A percentile compares a stretch with the other conserved stretches of the same genome.
These are phyloP conservation scores for Bombus polaris DNA, from an alignment of 1,140 invertebrate genomes.

Conservation along the genomic window DNA sequence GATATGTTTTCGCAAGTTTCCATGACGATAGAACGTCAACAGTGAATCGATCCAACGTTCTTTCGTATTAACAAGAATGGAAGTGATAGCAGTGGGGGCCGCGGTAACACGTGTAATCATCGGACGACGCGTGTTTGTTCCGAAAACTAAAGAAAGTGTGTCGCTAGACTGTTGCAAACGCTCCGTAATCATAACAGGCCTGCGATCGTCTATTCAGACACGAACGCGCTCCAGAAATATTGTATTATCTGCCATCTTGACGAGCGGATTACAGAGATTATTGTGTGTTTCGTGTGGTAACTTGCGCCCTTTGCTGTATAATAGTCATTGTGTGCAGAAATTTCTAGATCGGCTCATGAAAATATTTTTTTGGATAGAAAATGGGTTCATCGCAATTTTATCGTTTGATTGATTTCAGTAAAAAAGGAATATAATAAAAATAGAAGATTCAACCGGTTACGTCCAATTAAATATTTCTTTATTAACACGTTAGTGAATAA, in stretches of 20 bases:
- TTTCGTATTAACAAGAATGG: constrained; percentile 38
- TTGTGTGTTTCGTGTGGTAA: background rate
- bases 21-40: constrained; percentile 57
- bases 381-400: background rate
- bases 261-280: background rate
- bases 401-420: background rate
- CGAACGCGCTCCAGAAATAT: background rate
- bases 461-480: no score
- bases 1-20: constrained; percentile 62
- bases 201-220: background rate
- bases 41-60: constrained; percentile 55
- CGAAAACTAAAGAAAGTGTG: constrained; percentile 34
- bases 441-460: no score
- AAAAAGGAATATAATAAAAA: background rate
- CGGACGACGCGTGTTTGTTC: constrained; percentile 10
- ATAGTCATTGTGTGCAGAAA: background rate
- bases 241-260: background rate
- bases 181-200: background rate
- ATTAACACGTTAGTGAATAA: no score
- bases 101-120: constrained; percentile 26
- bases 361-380: no score
- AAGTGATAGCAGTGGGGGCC: background rate
- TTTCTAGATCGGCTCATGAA: background rate
- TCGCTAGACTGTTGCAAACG: background rate
- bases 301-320: no score